phyloP scores from a whole-genome alignment of 2,888 invertebrate species.

The Lomographa bimaculata region DNA sequence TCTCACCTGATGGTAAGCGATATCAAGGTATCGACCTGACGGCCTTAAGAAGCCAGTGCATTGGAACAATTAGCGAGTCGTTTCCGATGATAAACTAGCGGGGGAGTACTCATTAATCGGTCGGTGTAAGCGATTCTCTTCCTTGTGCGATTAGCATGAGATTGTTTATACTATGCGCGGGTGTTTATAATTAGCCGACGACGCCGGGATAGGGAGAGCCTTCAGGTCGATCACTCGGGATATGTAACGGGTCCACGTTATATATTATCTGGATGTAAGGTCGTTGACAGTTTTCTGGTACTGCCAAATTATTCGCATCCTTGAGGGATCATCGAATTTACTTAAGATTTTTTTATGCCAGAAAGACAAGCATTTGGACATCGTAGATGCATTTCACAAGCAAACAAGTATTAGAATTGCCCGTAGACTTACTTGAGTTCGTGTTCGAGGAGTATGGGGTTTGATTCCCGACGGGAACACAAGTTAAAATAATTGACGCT shows the following conservation, averaged over 20 bases:
- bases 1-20: no score
- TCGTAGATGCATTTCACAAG: no score
- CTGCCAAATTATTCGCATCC: conserved; percentile 6
- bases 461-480: no score
- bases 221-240: conserved; percentile 80
- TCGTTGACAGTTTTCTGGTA: conserved; percentile 71
- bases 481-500: no score
- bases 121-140: conserved; percentile 53
- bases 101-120: conserved; percentile 47
- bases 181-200: conserved; percentile 69
- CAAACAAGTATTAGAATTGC: no score
- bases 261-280: conserved; percentile 69
- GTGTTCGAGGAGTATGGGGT: no score
- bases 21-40: conserved; percentile 40
- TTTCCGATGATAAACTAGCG: conserved; percentile 47
- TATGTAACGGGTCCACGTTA: conserved; percentile 68
- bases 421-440: no score
- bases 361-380: no score
- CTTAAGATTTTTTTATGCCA: no score
- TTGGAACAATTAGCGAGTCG: conserved; percentile 50
- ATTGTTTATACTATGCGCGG: conserved; percentile 57
- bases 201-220: conserved; percentile 71
- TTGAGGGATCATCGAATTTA: no score
- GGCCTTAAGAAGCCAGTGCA: conserved; percentile 44
- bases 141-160: conserved; percentile 59